Base-by-base conservation (phyloP, 2,888 invertebrate genomes). In the Athalia cordata region DNA sequence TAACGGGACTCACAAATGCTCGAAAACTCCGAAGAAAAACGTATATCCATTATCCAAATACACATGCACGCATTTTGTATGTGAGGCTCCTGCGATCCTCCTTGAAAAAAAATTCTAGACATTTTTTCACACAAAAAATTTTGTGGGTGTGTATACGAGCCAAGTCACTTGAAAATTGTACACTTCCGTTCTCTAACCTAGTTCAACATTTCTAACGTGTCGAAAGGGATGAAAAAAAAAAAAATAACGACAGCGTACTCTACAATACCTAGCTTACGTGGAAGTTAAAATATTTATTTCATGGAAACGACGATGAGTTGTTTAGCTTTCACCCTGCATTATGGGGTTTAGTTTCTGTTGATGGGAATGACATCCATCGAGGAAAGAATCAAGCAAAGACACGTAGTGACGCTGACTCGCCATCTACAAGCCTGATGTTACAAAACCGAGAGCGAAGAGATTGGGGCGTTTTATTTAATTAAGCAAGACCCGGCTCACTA, bases 391-490 rank as follows among this genome's bases (percentile, higher is more conserved):
- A 77, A 77, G 77, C 72, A 70, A 78, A 80, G 79, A 74, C 81
- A 80, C 81, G 81, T 83, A 83, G 82, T 50, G 75, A 64, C 50
- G 80, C 81, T 79, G 82, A 82, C 82, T 84, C 80, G 82, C 82
- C 83, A 80, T 80, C 82, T 80, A 82, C 82, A 83, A 84, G 82
- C 80, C 83, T 82, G 67, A 77, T 81, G 49, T 50, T 29, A 29
- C 29, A 29, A 75, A 81, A 81, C 81, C 80, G 70, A 81, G 82
- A 83, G 82, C 85, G 84, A 85, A 83, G 85, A 85, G 84, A 85
- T 85, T 82, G 86, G 85, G 85, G 85, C 85, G 85, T 87, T 87
- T 87, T 87, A 87, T 87, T 87, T 87, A 87, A 87, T 87, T 87
- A 87, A 87, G 86, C 84, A 82, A 85, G 84, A 83, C 82, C 45